These are phyloP conservation scores for Ophiothrix spiculata DNA, from an alignment of 35 echinoderm and acorn worm genomes.

Conservation along the genomic window DNA sequence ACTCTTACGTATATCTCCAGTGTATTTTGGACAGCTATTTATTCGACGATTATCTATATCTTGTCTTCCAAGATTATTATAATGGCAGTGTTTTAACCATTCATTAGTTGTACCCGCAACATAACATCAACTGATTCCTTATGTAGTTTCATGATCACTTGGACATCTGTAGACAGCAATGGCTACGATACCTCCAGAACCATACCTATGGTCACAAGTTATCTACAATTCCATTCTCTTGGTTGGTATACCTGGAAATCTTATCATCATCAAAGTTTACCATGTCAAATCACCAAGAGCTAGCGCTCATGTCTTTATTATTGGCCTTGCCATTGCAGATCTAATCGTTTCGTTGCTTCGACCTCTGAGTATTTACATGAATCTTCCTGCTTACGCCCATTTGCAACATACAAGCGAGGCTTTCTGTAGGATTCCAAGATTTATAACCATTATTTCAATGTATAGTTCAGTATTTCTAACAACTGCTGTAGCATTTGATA, in stretches of 20 bases:
- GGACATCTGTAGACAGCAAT: too few relatives aligned
- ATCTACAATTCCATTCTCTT: neutral
- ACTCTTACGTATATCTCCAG: too few relatives aligned
- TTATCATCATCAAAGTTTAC: neutral
- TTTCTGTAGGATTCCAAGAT: slow-evolving; percentile 21
- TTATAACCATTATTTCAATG: neutral
- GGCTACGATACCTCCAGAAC: neutral
- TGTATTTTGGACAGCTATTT: too few relatives aligned
- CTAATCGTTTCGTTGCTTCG: slow-evolving; percentile 29
- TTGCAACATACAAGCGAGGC: slow-evolving; percentile 5
- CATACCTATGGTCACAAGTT: neutral
- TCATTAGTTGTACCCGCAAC: too few relatives aligned
- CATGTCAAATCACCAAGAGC: neutral
- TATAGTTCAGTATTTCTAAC: slow-evolving; percentile 29
- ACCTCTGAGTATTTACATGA: slow-evolving; percentile 10
- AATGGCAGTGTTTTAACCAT: too few relatives aligned
- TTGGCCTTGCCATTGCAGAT: slow-evolving; percentile 42
- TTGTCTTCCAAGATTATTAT: too few relatives aligned
- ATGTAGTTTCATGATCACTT: too few relatives aligned
- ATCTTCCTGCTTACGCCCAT: neutral
- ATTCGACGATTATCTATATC: too few relatives aligned
- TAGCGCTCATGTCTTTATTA: slow-evolving; percentile 54
- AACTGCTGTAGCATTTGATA: slow-evolving; percentile 32
- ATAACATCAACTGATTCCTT: too few relatives aligned
- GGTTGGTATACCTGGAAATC: neutral